Conservation (phyloP, 2,888 invertebrate genomes). For the Byasa hedistus region DNA sequence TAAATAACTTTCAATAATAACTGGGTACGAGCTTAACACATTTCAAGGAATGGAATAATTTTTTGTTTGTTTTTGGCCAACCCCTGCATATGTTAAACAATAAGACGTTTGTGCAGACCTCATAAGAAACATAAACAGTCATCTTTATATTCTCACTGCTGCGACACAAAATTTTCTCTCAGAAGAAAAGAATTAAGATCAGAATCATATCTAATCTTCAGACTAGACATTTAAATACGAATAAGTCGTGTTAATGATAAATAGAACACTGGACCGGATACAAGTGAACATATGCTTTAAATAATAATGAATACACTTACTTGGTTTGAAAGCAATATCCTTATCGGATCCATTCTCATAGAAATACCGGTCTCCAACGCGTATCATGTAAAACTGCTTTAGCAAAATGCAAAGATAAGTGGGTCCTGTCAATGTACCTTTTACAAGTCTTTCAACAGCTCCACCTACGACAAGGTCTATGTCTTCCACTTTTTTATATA, state of each 20-base stretch:
- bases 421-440: conserved; percentile 23
- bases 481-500: conserved; percentile 27
- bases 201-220: too few relatives aligned
- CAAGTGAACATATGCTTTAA: background rate
- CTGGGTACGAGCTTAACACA: too few relatives aligned
- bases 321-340: conserved; percentile 13
- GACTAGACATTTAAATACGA: too few relatives aligned
- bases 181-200: too few relatives aligned
- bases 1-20: background rate
- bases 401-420: conserved; percentile 30
- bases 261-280: background rate
- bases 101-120: too few relatives aligned
- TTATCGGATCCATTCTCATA: conserved; percentile 29
- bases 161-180: too few relatives aligned
- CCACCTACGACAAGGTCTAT: conserved; percentile 30
- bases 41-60: too few relatives aligned
- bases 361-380: conserved; percentile 30
- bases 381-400: conserved; percentile 25
- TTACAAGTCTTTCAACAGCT: conserved; percentile 21
- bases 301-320: conserved; percentile 11
- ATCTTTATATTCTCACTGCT: too few relatives aligned
- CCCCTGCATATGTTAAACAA: too few relatives aligned
- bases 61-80: too few relatives aligned
- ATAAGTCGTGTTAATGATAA: too few relatives aligned
- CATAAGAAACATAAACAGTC: too few relatives aligned